These are phyloP conservation scores for Caenorhabditis sp. DNA, from an alignment of 2,888 invertebrate species.

Conservation along the genomic window DNA sequence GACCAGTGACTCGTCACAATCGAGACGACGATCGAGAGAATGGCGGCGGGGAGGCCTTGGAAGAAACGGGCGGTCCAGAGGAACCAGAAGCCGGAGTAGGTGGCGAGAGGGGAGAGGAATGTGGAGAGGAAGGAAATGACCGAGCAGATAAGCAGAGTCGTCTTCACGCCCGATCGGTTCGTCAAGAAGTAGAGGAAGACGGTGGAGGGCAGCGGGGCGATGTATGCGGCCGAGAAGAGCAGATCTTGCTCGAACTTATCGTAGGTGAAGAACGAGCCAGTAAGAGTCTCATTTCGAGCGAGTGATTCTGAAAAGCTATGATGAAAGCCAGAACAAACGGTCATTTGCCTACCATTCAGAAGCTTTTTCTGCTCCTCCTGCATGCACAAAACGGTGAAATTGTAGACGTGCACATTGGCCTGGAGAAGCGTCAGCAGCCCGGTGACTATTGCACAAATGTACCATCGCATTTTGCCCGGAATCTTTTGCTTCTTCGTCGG, in stretches of 20 bases:
- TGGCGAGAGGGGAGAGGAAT: slow-evolving; percentile 55
- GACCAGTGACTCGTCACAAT: slow-evolving; percentile 64
- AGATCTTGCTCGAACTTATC: slow-evolving; percentile 52
- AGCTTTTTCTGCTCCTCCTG: slow-evolving; percentile 44
- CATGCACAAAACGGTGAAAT: slow-evolving; percentile 62
- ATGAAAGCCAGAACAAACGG: background rate
- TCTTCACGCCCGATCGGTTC: slow-evolving; percentile 49
- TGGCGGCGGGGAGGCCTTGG: slow-evolving; percentile 56
- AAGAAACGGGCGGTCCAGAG: slow-evolving; percentile 55
- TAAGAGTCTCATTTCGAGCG: slow-evolving; percentile 28
- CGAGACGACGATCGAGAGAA: slow-evolving; percentile 42
- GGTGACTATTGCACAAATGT: slow-evolving; percentile 51
- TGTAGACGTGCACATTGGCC: slow-evolving; percentile 57
- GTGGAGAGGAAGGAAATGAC: slow-evolving; percentile 60
- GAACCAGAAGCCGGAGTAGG: slow-evolving; percentile 55
- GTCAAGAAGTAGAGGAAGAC: slow-evolving; percentile 50
- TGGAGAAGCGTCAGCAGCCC: slow-evolving; percentile 49
- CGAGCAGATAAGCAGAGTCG: slow-evolving; percentile 57
- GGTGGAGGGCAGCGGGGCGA: slow-evolving; percentile 50
- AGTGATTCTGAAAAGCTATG: slow-evolving; percentile 24
- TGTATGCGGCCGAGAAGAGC: slow-evolving; percentile 55
- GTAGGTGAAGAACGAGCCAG: slow-evolving; percentile 31
- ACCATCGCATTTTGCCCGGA: slow-evolving; percentile 46
- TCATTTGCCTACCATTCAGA: slow-evolving; percentile 45
- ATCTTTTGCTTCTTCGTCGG: slow-evolving; percentile 8